Evolutionary conservation across 2,797 vertebrate genomes (phyloP).

Genomic region (Cheirogaleus major): DNA sequence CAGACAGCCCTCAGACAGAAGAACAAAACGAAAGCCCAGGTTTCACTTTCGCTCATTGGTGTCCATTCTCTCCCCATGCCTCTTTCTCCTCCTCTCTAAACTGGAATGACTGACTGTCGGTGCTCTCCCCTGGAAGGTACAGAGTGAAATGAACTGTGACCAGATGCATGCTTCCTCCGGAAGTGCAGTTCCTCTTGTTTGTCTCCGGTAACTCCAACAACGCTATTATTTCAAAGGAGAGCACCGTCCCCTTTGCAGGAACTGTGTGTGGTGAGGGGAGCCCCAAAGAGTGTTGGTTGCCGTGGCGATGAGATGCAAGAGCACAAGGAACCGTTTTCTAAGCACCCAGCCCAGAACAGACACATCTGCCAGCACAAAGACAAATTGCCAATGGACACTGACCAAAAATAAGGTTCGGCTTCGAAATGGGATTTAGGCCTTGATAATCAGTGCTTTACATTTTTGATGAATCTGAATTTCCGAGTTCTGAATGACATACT

Average conservation of each 20-base stretch:
- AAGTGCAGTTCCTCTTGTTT: conserved; percentile 52
- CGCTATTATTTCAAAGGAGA: conserved; percentile 6
- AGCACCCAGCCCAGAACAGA: conserved; percentile 68
- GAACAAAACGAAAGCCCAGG: conserved; percentile 23
- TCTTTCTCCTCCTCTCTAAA: neutral
- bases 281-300: conserved; percentile 68
- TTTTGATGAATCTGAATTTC: neutral
- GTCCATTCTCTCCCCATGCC: neutral
- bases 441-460: neutral
- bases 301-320: conserved; percentile 76
- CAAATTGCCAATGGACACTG: neutral
- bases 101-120: neutral
- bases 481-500: neutral
- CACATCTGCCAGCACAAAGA: conserved; percentile 59
- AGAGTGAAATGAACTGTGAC: conserved; percentile 68
- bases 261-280: conserved; percentile 51
- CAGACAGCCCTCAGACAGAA: neutral
- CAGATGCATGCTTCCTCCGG: conserved; percentile 75
- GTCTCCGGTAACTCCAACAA: conserved; percentile 58
- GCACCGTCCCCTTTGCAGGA: neutral
- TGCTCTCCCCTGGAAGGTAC: conserved; percentile 85
- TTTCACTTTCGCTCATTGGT: neutral
- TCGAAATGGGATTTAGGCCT: neutral
- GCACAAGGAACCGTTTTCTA: conserved; percentile 71
- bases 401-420: conserved; percentile 70